Evolutionary conservation across 2,888 invertebrate species (phyloP), one percentile per base, ranked within the genome.

Genomic region (Muscina levida): DNA sequence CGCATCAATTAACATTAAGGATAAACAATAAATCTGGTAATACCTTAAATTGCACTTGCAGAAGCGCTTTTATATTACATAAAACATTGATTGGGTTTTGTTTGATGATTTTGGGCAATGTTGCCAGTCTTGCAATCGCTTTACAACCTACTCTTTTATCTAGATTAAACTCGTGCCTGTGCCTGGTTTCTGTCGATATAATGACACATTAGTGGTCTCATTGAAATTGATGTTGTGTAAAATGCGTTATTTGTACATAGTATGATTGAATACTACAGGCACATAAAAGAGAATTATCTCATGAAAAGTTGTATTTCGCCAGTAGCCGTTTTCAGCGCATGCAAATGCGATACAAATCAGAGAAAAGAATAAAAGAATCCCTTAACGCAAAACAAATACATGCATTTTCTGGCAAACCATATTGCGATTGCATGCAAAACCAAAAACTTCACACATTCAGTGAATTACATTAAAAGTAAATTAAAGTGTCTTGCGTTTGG

Each of bases 391-490:
- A 57, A 66, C 44, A 75, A 84, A 85, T 85, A 88, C 85, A 86
- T 85, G 85, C 84, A 87, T 85, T 86, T 86, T 84, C 84, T 85
- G 87, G 85, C 82, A 57, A 83, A 84, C 86, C 87, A 71, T 79
- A 71, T 67, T 82, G 83, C 84, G 86, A 71, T 76, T 82, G 83
- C 84, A 87, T n/a, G n/a, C n/a, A n/a, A n/a, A 85, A 85, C 85
- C 85, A 85, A 84, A 84, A 56, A 77, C 70, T 85, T 87, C 86
- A 86, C 88, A 87, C 88, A 85, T 85, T 80, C 83, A 82, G 19
- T 78, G 77, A 82, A 83, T 83, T 67, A 73, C 79, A 83, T 83
- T 79, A 75, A 73, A 42, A 62, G 39, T 17, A 59, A 59, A 73
- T 70, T 71, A 65, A 31, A 31, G 31, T n/a, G n/a, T n/a, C n/a